These are phyloP conservation scores for Tautogolabrus adspersus DNA, from an alignment of 2,113 vertebrate species.

Conservation along the genomic window DNA sequence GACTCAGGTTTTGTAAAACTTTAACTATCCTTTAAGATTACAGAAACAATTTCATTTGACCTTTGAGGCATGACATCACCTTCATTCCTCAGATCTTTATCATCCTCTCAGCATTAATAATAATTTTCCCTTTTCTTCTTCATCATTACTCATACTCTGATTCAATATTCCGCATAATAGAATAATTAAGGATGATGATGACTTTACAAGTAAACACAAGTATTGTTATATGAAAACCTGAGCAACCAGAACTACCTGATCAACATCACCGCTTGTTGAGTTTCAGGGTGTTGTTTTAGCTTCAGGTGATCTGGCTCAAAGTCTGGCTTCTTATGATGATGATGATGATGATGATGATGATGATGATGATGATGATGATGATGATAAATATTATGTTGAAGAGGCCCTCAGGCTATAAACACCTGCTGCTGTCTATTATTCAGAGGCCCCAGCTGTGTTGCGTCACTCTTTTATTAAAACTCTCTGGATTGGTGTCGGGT, in stretches of 20 bases:
- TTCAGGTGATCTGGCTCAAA: slow-evolving; percentile 25
- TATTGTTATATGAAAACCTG: slow-evolving; percentile 5
- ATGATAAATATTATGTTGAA: slow-evolving; percentile 11
- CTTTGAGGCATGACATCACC: neutral
- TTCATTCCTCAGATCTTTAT: neutral
- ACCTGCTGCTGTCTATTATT: slow-evolving; percentile 27
- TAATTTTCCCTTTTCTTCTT: neutral
- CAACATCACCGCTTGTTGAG: neutral
- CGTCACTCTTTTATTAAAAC: slow-evolving; percentile 36
- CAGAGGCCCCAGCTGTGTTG: slow-evolving; percentile 33
- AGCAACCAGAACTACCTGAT: slow-evolving; percentile 39
- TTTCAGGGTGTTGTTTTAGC: slow-evolving; percentile 17
- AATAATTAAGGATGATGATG: neutral
- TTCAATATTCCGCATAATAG: neutral
- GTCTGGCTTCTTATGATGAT: neutral
- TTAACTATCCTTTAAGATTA: neutral
- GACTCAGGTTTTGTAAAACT: neutral
- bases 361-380: neutral
- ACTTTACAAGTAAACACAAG: neutral
- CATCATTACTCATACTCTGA: neutral
- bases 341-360: neutral
- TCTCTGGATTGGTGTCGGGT: slow-evolving; percentile 45
- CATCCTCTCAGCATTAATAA: neutral
- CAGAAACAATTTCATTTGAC: neutral
- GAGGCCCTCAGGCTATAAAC: slow-evolving; percentile 22